phyloP scores from a whole-genome alignment of 1,140 invertebrate genomes.

The Caerostris extrusa region DNA sequence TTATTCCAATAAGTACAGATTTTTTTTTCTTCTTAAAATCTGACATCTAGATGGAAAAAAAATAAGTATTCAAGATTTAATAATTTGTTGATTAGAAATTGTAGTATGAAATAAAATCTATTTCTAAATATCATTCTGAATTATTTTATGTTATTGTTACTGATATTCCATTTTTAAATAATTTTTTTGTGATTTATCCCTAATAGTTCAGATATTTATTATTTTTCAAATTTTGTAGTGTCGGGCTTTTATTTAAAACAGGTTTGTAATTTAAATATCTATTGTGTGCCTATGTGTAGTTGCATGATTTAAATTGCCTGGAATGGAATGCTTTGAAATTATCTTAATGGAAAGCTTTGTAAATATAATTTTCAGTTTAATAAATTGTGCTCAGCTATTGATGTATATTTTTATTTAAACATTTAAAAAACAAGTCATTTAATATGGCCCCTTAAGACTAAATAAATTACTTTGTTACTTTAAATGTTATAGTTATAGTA shows the following conservation, averaged over 20 bases:
- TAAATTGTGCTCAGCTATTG: neutral
- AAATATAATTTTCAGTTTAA: constrained; percentile 9
- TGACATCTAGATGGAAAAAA: neutral
- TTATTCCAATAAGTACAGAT: neutral
- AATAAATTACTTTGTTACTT: no score
- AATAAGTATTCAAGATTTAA: neutral
- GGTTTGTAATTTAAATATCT: neutral
- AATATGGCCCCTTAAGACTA: no score
- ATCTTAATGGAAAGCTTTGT: constrained; percentile 12
- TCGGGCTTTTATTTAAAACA: neutral
- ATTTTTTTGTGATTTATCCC: neutral
- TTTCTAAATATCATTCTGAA: neutral
- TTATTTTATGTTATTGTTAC: neutral
- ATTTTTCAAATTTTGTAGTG: neutral
- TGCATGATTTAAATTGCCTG: neutral
- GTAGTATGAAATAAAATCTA: neutral
- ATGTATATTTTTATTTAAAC: neutral
- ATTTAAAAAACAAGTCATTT: no score
- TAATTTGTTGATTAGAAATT: neutral
- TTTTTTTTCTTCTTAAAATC: neutral
- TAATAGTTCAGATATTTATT: neutral
- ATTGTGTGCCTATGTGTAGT: neutral
- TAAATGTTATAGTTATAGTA: no score
- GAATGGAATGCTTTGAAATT: neutral
- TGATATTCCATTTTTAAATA: neutral